phyloP scores from a whole-genome alignment of 1,140 invertebrate genomes.

The Eupeodes corollae region DNA sequence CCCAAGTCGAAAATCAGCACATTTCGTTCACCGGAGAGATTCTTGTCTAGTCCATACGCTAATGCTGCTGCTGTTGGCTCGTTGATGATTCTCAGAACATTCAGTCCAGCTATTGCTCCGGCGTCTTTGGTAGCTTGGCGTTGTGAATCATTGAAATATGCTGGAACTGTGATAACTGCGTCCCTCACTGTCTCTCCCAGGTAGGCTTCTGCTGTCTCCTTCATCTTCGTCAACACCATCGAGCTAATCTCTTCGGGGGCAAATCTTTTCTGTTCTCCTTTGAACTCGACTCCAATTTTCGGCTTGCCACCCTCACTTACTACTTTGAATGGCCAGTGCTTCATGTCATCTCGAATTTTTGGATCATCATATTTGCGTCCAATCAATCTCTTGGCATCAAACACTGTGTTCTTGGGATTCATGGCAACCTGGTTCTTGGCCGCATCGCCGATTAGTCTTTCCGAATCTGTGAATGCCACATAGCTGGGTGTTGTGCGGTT shows the following conservation, averaged over 20 bases:
- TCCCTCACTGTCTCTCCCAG: constrained; percentile 55
- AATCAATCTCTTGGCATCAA: constrained; percentile 49
- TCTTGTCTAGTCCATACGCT: constrained; percentile 65
- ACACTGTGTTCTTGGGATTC: constrained; percentile 34
- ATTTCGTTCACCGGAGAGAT: constrained; percentile 61
- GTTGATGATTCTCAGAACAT: constrained; percentile 58
- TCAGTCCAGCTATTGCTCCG: constrained; percentile 54
- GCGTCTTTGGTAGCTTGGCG: constrained; percentile 55
- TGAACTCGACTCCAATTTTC: constrained; percentile 61
- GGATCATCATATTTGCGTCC: constrained; percentile 55
- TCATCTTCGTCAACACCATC: constrained; percentile 71
- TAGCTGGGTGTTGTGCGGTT: constrained; percentile 93
- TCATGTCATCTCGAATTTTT: constrained; percentile 62
- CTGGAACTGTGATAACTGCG: constrained; percentile 49
- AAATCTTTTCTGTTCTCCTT: constrained; percentile 61
- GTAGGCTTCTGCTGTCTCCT: constrained; percentile 69
- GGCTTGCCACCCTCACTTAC: constrained; percentile 52
- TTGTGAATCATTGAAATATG: constrained; percentile 55
- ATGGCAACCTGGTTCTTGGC: constrained; percentile 54
- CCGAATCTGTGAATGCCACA: constrained; percentile 92
- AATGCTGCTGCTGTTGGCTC: constrained; percentile 64
- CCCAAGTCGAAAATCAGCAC: constrained; percentile 64
- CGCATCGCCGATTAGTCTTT: constrained; percentile 90
- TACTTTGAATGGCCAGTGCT: constrained; percentile 65
- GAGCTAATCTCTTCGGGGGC: constrained; percentile 66